Evolutionary conservation across 2,888 invertebrate species (phyloP).

Genomic region (Diarsia rubi): DNA sequence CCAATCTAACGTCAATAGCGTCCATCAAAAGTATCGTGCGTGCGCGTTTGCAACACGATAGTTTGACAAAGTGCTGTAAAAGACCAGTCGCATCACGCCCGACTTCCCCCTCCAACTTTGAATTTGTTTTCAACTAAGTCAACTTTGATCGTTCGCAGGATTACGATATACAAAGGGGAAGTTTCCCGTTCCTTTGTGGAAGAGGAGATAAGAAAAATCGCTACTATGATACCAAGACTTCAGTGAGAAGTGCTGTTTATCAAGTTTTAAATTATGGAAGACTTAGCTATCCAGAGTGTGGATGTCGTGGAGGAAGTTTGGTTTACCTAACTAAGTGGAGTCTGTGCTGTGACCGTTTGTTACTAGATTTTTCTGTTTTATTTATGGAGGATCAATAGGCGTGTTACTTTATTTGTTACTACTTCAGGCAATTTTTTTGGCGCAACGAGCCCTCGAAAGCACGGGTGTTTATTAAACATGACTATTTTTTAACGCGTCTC

Average conservation of each 20-base stretch:
- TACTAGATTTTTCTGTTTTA: constrained; percentile 5
- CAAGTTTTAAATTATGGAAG: constrained; percentile 64
- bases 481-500: not conserved
- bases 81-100: constrained; percentile 61
- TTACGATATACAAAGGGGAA: constrained; percentile 67
- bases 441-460: not conserved
- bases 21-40: constrained; percentile 43
- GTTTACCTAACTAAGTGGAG: constrained; percentile 28
- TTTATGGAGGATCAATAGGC: not conserved
- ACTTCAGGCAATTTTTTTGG: not conserved
- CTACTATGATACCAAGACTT: constrained; percentile 57
- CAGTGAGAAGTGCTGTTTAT: constrained; percentile 54
- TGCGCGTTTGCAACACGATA: constrained; percentile 51
- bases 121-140: constrained; percentile 70
- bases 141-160: constrained; percentile 69
- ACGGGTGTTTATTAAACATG: not conserved
- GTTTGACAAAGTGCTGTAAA: constrained; percentile 61
- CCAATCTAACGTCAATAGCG: constrained; percentile 33
- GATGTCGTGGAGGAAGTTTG: constrained; percentile 41
- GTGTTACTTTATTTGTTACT: not conserved
- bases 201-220: constrained; percentile 65
- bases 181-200: constrained; percentile 60
- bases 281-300: constrained; percentile 31
- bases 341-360: constrained; percentile 25
- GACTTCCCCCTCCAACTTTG: constrained; percentile 64